Evolutionary conservation across 2,113 vertebrate genomes (phyloP), one percentile per base, ranked within the genome.

Genomic region (Alaudala cheleensis): DNA sequence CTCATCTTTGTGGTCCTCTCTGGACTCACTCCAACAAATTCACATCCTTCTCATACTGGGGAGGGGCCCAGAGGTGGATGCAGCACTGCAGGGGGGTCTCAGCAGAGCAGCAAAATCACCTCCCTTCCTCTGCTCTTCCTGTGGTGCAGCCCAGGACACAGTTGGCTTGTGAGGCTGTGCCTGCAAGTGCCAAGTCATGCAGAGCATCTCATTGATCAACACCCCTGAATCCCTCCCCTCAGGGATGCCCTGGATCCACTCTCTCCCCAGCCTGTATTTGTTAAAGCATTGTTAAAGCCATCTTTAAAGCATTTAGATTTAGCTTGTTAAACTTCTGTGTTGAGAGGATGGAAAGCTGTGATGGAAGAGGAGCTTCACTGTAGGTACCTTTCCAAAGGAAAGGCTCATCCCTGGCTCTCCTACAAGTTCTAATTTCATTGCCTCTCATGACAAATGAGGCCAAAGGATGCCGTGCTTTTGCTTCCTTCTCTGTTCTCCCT

Each of bases 41-140:
- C 17, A 3, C 2, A 0, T 42, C 31, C 58, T 49, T 34, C 25
- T 18, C 18, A 3, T 19, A 2, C 1, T 31, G 73, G 37, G 44
- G 42, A n/a, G n/a, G 14, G 6, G 1, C 19, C 37, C 73, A 69
- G 64, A 28, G 64, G 37, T 33, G 45, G 42, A 5, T 31, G 29
- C 57, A 54, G 56, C 65, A 3, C 40, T 70, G 56, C 57, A 40
- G 57, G 34, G 49, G 5, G 40, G 24, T n/a, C 65, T 70, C 56
- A 61, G n/a, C 39, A 61, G n/a, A 61, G 33, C 39, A 39, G 57
- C 9, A 47, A 20, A 49, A n/a, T 10, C 16, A 17, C 25, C 17
- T 34, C 25, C 31, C 66, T 31, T 29, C 50, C 4, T 10, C 34
- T 57, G 1, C 25, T 72, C 25, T 72, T 31, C 12, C 57, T 33